Conservation (phyloP, 2,888 invertebrate genomes). For the Aspidiotus destructor region DNA sequence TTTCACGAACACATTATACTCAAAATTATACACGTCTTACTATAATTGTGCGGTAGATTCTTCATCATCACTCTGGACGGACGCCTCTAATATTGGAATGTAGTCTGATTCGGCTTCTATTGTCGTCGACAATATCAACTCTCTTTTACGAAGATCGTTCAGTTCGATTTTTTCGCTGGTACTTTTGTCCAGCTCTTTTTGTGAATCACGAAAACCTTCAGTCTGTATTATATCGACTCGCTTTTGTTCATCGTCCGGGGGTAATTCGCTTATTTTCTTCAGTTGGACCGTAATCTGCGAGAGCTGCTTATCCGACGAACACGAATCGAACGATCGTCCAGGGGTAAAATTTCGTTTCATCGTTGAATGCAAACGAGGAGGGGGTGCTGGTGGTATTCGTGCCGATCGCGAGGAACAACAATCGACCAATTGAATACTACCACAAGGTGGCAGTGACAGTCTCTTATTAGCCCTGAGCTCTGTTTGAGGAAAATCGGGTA, state of each 20-base stretch:
- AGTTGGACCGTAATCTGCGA: slow-evolving; percentile 20
- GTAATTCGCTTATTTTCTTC: slow-evolving; percentile 1
- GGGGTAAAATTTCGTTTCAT: slow-evolving; percentile 48
- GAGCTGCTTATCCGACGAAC: slow-evolving; percentile 1
- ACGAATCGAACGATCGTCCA: neutral
- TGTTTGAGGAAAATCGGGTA: slow-evolving; percentile 56
- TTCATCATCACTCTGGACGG: too few relatives aligned
- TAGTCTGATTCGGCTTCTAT: too few relatives aligned
- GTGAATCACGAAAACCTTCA: slow-evolving; percentile 7
- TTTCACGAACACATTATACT: too few relatives aligned
- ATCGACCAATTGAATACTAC: slow-evolving; percentile 37
- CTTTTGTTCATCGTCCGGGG: slow-evolving; percentile 12
- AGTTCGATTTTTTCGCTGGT: too few relatives aligned
- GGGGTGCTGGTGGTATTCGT: slow-evolving; percentile 56
- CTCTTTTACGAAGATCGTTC: too few relatives aligned
- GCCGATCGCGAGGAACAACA: slow-evolving; percentile 34
- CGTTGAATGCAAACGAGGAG: slow-evolving; percentile 61
- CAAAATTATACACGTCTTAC: too few relatives aligned
- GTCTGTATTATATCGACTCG: slow-evolving; percentile 22
- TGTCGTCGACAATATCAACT: too few relatives aligned
- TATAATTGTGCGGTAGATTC: too few relatives aligned
- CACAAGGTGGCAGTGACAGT: slow-evolving; percentile 39
- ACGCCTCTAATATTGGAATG: too few relatives aligned
- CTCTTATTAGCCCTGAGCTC: slow-evolving; percentile 37
- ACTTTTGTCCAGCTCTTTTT: neutral